These are phyloP conservation scores for Ephydatia muelleri DNA, from an alignment of 37 sponge, comb jelly and placozoan species.

Conservation along the genomic window DNA sequence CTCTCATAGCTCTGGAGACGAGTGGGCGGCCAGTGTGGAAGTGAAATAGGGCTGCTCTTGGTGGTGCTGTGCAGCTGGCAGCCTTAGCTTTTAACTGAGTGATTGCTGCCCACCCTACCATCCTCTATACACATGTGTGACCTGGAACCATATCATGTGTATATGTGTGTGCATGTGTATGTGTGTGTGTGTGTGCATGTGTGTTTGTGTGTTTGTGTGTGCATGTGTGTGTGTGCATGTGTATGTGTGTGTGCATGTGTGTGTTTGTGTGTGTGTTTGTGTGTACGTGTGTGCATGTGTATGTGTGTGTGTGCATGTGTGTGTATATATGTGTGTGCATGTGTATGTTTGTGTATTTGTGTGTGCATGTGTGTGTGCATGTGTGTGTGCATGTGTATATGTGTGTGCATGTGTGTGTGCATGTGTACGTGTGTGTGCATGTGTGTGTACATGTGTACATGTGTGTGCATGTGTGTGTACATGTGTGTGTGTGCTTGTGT, in stretches of 20 bases:
- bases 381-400: neutral
- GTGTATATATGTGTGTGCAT: neutral
- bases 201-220: neutral
- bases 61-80: too few relatives aligned
- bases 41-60: too few relatives aligned
- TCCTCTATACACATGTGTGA: too few relatives aligned
- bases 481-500: too few relatives aligned
- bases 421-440: neutral
- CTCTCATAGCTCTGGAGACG: too few relatives aligned
- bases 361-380: slow-evolving; percentile 1
- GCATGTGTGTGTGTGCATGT: too few relatives aligned
- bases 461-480: neutral
- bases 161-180: too few relatives aligned
- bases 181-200: neutral
- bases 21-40: too few relatives aligned
- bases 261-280: neutral
- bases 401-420: neutral
- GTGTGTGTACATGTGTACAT: neutral
- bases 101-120: too few relatives aligned
- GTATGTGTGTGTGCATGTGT: neutral
- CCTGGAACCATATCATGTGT: too few relatives aligned
- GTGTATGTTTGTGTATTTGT: slow-evolving; percentile 13
- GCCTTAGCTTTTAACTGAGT: too few relatives aligned
- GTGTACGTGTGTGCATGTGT: neutral
- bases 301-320: neutral